phyloP scores from a whole-genome alignment of 2,797 vertebrate genomes.

The Synanceia verrucosa region DNA sequence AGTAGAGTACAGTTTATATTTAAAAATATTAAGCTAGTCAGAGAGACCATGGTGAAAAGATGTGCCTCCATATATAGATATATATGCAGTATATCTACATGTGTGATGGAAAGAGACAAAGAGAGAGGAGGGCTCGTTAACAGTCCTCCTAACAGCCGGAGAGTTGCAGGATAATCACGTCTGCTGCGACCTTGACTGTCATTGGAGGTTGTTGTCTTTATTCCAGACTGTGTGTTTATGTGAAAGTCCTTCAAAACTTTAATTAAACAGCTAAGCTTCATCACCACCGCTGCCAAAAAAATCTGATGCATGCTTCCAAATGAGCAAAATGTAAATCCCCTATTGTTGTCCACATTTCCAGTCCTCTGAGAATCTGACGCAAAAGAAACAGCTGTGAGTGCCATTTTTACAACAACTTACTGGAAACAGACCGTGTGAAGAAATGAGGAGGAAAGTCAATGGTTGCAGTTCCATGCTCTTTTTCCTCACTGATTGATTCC shows the following conservation, averaged over 20 bases:
- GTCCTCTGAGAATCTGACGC: slow-evolving; percentile 14
- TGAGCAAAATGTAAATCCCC: slow-evolving; percentile 29
- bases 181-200: slow-evolving; percentile 69
- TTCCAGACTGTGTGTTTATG: slow-evolving; percentile 44
- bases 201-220: slow-evolving; percentile 59
- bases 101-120: neutral
- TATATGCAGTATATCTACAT: neutral
- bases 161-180: slow-evolving; percentile 61
- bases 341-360: slow-evolving; percentile 21
- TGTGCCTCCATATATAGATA: no score
- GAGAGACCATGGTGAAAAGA: slow-evolving; percentile 22
- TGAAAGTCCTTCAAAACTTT: slow-evolving; percentile 52
- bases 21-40: slow-evolving; percentile 8
- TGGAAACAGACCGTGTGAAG: neutral
- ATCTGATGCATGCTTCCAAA: slow-evolving; percentile 17
- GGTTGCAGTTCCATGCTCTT: neutral
- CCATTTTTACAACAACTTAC: neutral
- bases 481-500: slow-evolving; percentile 31
- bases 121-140: slow-evolving; percentile 56
- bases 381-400: neutral
- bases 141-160: slow-evolving; percentile 46
- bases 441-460: neutral
- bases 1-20: neutral
- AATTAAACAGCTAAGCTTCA: slow-evolving; percentile 50
- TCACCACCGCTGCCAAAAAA: slow-evolving; percentile 37